A percentile compares a stretch with the other conserved stretches of the same genome.
phyloP scores from a whole-genome alignment of 2,888 invertebrate species.

The Octonoba sinensis region DNA sequence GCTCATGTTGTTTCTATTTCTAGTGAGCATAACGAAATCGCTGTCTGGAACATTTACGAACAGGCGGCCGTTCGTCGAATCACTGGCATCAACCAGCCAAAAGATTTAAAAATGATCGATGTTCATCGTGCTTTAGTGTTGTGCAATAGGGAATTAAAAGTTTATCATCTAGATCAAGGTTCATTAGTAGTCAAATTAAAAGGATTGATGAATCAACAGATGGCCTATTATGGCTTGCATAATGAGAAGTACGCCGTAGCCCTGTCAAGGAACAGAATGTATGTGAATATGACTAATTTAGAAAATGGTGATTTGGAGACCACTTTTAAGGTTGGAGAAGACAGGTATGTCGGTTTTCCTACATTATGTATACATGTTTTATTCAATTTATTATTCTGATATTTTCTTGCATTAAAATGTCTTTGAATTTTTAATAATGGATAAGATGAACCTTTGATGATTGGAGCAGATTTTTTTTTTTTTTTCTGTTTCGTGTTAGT shows the following conservation, averaged over 20 bases:
- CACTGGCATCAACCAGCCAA: conserved; percentile 81
- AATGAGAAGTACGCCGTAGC: conserved; percentile 85
- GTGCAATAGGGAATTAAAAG: conserved; percentile 83
- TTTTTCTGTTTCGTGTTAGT: too few relatives aligned
- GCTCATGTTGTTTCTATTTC: conserved; percentile 83
- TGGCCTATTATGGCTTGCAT: conserved; percentile 90
- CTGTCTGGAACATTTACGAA: conserved; percentile 83
- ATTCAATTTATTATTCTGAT: neutral
- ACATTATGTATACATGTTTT: neutral
- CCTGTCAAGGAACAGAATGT: conserved; percentile 88
- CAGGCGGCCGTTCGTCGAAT: conserved; percentile 78
- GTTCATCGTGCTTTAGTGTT: conserved; percentile 80
- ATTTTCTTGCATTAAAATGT: too few relatives aligned
- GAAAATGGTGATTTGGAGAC: conserved; percentile 85
- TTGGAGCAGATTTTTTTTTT: too few relatives aligned
- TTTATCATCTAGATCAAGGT: conserved; percentile 85
- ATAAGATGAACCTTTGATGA: too few relatives aligned
- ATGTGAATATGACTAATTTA: conserved; percentile 88
- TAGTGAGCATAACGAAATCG: conserved; percentile 82
- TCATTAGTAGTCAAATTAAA: conserved; percentile 80
- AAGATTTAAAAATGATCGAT: conserved; percentile 83
- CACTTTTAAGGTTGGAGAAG: conserved; percentile 88
- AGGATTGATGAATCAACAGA: conserved; percentile 89
- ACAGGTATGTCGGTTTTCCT: conserved; percentile 69
- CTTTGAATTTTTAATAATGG: neutral